phyloP scores from a whole-genome alignment of 1,140 invertebrate genomes.

The Drosophila saltans region DNA sequence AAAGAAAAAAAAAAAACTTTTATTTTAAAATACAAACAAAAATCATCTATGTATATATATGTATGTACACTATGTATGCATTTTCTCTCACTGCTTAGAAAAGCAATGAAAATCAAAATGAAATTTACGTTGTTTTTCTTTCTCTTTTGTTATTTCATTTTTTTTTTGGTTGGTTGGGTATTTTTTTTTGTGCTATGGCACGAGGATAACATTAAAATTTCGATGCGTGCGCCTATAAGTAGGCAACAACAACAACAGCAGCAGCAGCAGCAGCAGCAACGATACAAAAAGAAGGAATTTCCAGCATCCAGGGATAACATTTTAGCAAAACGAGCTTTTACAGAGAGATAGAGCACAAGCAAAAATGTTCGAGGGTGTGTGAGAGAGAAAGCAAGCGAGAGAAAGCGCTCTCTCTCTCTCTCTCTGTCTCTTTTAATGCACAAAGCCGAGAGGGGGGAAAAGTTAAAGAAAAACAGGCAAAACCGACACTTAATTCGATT shows the following conservation, averaged over 20 bases:
- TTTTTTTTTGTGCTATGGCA: slow-evolving; percentile 46
- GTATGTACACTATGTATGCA: slow-evolving; percentile 10
- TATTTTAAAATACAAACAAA: not conserved
- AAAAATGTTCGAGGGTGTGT: not conserved
- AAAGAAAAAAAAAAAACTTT: slow-evolving; percentile 25
- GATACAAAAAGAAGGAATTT: slow-evolving; percentile 51
- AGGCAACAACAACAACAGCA: slow-evolving; percentile 49
- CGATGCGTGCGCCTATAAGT: slow-evolving; percentile 72
- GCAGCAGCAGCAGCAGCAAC: slow-evolving; percentile 47
- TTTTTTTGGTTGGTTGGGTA: not conserved
- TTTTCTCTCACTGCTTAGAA: slow-evolving; percentile 30
- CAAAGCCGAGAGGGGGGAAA: not conserved
- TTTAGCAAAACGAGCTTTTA: slow-evolving; percentile 69
- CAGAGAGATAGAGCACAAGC: slow-evolving; percentile 27
- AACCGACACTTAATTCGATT: slow-evolving; percentile 68
- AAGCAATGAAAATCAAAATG: slow-evolving; percentile 62
- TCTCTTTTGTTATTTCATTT: not conserved
- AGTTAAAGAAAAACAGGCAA: not conserved
- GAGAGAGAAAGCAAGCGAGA: slow-evolving; percentile 5
- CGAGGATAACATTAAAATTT: slow-evolving; percentile 76
- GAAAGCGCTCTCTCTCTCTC: slow-evolving; percentile 21
- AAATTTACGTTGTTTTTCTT: slow-evolving; percentile 30
- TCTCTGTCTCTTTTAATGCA: slow-evolving; percentile 15
- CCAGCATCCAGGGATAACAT: slow-evolving; percentile 74
- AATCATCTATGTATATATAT: not conserved